phyloP scores from a whole-genome alignment of 2,888 invertebrate species.

The Heliconius sara region DNA sequence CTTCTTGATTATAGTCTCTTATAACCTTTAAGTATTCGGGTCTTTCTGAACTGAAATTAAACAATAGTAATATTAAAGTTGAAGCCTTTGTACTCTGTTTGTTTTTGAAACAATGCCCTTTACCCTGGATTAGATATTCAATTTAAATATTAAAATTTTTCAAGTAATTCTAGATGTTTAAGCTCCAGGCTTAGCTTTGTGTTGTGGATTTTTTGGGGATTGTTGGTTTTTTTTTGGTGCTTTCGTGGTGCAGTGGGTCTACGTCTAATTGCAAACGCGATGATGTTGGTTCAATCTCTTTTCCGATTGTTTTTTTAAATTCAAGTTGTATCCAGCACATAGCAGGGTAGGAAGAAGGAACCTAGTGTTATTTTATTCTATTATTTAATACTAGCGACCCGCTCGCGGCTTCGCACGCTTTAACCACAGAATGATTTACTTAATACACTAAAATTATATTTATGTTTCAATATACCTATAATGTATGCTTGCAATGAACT shows the following conservation, averaged over 20 bases:
- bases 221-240: not conserved
- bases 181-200: not conserved
- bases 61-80: conserved; percentile 46
- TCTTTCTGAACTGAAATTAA: conserved; percentile 33
- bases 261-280: too few species aligned
- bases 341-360: too few species aligned
- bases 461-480: too few species aligned
- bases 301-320: not conserved
- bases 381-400: too few species aligned
- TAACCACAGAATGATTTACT: too few species aligned
- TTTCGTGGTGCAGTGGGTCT: not conserved
- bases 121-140: conserved; percentile 21
- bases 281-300: not conserved
- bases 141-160: conserved; percentile 1
- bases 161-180: not conserved
- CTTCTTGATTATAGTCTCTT: conserved; percentile 43
- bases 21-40: conserved; percentile 45
- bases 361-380: too few species aligned
- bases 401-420: too few species aligned
- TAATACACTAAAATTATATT: too few species aligned
- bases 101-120: conserved; percentile 36
- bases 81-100: conserved; percentile 37
- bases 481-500: too few species aligned
- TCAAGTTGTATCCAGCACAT: too few species aligned
- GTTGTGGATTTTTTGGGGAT: not conserved